phyloP scores from a whole-genome alignment of 2,113 vertebrate species.

The Erythrocercus mccallii region DNA sequence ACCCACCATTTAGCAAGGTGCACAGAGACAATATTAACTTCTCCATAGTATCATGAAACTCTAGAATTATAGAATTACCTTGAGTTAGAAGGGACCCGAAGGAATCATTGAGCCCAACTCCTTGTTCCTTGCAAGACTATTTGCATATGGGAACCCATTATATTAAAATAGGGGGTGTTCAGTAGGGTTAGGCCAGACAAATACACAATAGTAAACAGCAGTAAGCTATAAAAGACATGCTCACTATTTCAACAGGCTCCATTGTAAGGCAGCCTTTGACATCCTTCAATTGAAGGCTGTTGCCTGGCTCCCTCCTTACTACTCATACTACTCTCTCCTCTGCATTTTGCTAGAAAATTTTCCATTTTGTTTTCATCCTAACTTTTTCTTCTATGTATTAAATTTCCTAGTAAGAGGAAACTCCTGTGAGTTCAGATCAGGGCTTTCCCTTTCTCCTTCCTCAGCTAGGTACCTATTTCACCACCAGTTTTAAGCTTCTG shows the following conservation, averaged over 20 bases:
- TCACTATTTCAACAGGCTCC: background rate
- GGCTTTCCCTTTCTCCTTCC: background rate
- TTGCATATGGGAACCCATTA: background rate
- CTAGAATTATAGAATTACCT: background rate
- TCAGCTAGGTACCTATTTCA: background rate
- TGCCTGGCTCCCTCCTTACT: background rate
- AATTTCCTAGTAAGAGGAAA: background rate
- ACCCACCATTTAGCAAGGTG: background rate
- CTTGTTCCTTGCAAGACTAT: background rate
- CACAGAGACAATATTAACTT: background rate
- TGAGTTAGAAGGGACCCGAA: background rate
- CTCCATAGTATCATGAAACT: rapidly evolving
- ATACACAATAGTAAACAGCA: background rate
- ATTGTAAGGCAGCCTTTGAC: background rate
- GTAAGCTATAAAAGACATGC: background rate
- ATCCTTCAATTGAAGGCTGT: background rate
- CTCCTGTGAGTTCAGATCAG: background rate
- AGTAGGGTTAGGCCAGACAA: background rate
- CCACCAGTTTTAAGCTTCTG: background rate
- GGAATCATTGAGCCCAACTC: rapidly evolving
- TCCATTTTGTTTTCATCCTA: background rate
- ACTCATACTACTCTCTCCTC: background rate
- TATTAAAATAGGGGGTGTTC: background rate
- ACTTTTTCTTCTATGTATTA: background rate
- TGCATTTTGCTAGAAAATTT: background rate